phyloP scores from a whole-genome alignment of 2,113 vertebrate species.

The Megaceryle torquata region DNA sequence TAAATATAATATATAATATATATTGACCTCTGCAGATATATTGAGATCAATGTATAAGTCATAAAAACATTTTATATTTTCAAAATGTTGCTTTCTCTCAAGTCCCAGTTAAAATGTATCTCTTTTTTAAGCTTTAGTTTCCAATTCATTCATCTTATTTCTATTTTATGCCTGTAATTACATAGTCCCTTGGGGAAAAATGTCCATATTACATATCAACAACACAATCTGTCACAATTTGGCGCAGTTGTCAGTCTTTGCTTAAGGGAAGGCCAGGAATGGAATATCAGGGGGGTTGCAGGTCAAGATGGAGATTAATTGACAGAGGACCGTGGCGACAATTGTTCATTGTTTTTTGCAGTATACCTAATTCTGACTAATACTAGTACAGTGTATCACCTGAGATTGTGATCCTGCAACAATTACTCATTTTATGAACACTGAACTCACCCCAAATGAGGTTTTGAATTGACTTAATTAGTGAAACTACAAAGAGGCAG shows the following conservation, averaged over 20 bases:
- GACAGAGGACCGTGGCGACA: neutral
- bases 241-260: neutral
- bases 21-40: neutral
- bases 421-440: neutral
- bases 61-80: neutral
- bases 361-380: neutral
- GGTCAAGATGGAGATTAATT: conserved; percentile 9
- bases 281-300: neutral
- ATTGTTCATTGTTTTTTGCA: neutral
- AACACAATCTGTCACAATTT: conserved; percentile 24
- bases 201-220: neutral
- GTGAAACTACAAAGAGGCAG: neutral
- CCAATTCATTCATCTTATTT: conserved; percentile 19
- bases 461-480: neutral
- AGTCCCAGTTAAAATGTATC: neutral
- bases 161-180: conserved; percentile 1
- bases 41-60: neutral
- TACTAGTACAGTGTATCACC: neutral
- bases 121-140: neutral
- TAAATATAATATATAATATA: neutral
- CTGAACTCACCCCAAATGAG: neutral
- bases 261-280: neutral
- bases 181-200: neutral
- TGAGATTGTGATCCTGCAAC: neutral
- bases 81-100: neutral